Conservation (phyloP, 2,113 vertebrate genomes). For the Anolis carolinensis region DNA sequence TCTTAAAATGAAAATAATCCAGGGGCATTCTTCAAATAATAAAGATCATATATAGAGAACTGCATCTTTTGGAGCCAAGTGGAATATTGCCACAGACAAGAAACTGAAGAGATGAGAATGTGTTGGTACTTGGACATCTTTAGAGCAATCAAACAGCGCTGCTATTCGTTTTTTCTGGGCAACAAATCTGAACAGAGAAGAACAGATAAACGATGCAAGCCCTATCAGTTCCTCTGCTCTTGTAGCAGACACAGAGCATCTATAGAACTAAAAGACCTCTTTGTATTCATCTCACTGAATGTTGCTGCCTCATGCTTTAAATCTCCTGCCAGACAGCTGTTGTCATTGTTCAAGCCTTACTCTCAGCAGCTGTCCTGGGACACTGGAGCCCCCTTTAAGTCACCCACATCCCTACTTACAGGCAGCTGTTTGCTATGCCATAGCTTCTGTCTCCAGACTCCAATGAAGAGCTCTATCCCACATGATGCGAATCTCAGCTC, state of each 20-base stretch:
- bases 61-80: neutral
- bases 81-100: neutral
- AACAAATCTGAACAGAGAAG: rapidly evolving
- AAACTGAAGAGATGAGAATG: rapidly evolving
- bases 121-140: rapidly evolving
- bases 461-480: constrained; percentile 29
- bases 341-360: constrained; percentile 19
- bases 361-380: constrained; percentile 64
- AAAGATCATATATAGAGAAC: neutral
- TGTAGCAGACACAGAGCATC: neutral
- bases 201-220: neutral
- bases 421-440: constrained; percentile 54
- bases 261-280: constrained; percentile 58
- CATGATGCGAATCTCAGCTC: neutral
- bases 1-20: neutral
- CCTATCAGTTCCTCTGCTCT: neutral
- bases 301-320: neutral
- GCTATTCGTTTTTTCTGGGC: neutral
- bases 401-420: neutral
- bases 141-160: neutral
- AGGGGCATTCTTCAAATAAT: neutral
- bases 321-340: constrained; percentile 51
- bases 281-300: constrained; percentile 39
- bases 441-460: neutral
- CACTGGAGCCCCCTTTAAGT: constrained; percentile 17